Evolutionary conservation across 2,888 invertebrate genomes (phyloP), one percentile per base, ranked within the genome.

Genomic region (Agrilus cyanescens): DNA sequence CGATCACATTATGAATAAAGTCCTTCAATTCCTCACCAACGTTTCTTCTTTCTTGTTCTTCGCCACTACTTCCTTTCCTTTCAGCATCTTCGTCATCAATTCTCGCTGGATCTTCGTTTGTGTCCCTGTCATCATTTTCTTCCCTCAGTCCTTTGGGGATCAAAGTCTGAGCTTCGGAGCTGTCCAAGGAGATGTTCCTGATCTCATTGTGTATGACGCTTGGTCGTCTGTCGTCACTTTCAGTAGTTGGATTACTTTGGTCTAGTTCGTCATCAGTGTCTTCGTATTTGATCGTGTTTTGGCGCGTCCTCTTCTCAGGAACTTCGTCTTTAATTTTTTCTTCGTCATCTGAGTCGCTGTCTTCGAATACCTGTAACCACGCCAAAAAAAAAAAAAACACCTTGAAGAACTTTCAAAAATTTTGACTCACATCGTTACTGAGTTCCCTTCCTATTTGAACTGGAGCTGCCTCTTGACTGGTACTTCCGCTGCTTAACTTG

Each of bases 401-500:
- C 30, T 12, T 12, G 36, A n/a, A 14, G 13, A 18, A 32, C 16
- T 40, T 18, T 20, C 39, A 8, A n/a, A 6, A 12, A 12, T 33
- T 6, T 12, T 18, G 7, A 53, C 60, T 56, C 39, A 71, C 69
- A 46, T 73, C 72, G 50, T 74, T 74, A 38, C 72, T 73, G 30
- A 73, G 61, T 46, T 73, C 74, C 46, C 71, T 67, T 32, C 60
- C 66, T 5, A 69, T 61, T 45, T 61, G 61, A 7, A 66, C 65
- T 12, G 58, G 57, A 10, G 56, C 57, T 47, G 64, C 64, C 29
- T 67, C 69, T 2, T 60, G 73, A 42, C 65, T 78, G 58, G 63
- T 80, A 45, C 82, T 82, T 57, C 85, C 86, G 13, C 82, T 79
- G 41, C 82, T 85, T n/a, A 89, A 70, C 57, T 89, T 82, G 5